These are phyloP conservation scores for Empis livida DNA, from an alignment of 2,888 invertebrate genomes.

Conservation along the genomic window DNA sequence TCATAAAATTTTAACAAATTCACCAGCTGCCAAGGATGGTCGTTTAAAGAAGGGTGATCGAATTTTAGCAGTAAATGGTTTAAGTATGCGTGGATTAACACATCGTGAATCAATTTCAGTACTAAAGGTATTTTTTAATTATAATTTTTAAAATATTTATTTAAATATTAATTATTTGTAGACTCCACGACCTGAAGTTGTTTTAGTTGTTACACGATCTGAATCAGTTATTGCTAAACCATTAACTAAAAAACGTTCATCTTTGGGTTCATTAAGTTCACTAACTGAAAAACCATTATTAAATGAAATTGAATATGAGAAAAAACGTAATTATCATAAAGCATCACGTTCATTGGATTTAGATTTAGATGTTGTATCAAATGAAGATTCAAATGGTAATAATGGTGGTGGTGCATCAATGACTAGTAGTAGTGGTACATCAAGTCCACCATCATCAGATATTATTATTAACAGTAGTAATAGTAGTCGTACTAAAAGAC, in stretches of 20 bases:
- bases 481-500: conserved; percentile 22
- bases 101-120: conserved; percentile 79
- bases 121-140: conserved; percentile 51
- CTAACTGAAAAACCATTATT: conserved; percentile 30
- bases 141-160: background rate
- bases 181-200: conserved; percentile 68
- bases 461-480: conserved; percentile 1
- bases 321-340: conserved; percentile 32
- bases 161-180: conserved; percentile 23
- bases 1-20: conserved; percentile 73
- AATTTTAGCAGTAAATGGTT: conserved; percentile 79
- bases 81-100: conserved; percentile 66
- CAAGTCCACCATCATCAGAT: conserved; percentile 15
- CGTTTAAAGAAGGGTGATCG: conserved; percentile 75
- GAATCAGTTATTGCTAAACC: conserved; percentile 32
- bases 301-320: conserved; percentile 27
- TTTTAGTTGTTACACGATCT: conserved; percentile 57
- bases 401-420: background rate
- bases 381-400: conserved; percentile 17
- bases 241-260: conserved; percentile 33
- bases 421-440: conserved; percentile 8
- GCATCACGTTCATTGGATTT: conserved; percentile 34
- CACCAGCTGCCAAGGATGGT: conserved; percentile 78
- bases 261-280: conserved; percentile 33
- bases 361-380: conserved; percentile 33